Conservation (phyloP, 64 coral and sea anemone species). For the Trachythela sp. region DNA sequence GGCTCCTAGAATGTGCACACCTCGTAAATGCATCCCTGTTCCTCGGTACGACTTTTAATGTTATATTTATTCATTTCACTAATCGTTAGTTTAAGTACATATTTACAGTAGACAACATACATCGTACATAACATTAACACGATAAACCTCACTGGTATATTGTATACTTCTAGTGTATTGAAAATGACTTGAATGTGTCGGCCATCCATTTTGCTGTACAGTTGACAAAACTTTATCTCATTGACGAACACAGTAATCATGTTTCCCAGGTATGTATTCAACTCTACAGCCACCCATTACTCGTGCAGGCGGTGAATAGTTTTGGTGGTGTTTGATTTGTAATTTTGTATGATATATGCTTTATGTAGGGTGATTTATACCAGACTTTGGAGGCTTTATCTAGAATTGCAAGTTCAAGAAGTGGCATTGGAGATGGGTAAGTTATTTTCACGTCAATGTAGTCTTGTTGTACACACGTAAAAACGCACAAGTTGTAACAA, state of each 20-base stretch:
- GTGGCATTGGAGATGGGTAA: slow-evolving; percentile 62
- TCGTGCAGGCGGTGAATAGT: no score
- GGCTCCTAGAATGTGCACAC: no score
- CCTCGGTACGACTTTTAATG: no score
- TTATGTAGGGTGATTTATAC: slow-evolving; percentile 66
- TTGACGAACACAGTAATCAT: slow-evolving; percentile 80
- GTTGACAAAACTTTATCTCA: slow-evolving; percentile 72
- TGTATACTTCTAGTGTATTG: slow-evolving; percentile 67
- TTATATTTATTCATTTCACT: no score
- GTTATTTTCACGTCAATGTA: neutral
- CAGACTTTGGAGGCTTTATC: slow-evolving; percentile 90
- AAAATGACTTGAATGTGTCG: slow-evolving; percentile 74
- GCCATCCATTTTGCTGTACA: slow-evolving; percentile 97
- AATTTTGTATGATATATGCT: neutral
- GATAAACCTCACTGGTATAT: neutral
- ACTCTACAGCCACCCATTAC: neutral
- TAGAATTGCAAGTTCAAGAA: slow-evolving; percentile 77
- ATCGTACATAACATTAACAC: no score
- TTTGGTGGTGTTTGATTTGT: neutral
- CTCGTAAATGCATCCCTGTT: no score
- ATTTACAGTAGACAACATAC: no score
- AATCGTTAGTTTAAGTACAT: no score
- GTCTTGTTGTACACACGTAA: neutral
- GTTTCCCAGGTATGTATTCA: slow-evolving; percentile 70
- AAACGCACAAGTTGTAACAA: no score